These are phyloP conservation scores for Tonatia bakeri DNA, from an alignment of 2,113 vertebrate genomes.

Conservation along the genomic window DNA sequence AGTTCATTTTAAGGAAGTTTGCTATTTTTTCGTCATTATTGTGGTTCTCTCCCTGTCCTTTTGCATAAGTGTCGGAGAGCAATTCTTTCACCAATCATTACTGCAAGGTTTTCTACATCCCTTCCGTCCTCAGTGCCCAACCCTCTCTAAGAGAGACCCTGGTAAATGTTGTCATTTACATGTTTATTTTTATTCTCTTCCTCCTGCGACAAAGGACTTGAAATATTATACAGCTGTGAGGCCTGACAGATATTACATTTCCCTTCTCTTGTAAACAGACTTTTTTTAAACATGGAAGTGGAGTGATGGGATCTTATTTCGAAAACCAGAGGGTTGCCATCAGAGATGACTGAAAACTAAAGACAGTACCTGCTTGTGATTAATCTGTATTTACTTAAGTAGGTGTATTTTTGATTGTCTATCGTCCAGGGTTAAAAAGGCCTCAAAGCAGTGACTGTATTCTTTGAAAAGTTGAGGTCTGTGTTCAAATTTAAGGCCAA, in stretches of 20 bases:
- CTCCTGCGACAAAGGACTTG: neutral
- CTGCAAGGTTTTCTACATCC: neutral
- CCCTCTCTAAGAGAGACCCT: neutral
- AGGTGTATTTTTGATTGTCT: slow-evolving; percentile 1
- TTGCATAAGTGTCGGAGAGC: neutral
- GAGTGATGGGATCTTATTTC: neutral
- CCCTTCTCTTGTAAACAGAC: neutral
- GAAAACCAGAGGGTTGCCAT: neutral
- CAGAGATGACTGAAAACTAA: slow-evolving; percentile 43
- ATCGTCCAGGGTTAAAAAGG: neutral
- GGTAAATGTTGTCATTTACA: neutral
- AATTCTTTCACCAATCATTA: neutral
- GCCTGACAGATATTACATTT: neutral
- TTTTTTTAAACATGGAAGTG: neutral
- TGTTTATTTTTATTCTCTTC: neutral
- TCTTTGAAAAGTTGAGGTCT: neutral
- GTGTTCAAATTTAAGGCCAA: neutral
- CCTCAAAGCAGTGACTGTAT: neutral
- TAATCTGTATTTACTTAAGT: slow-evolving; percentile 22
- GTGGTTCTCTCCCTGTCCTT: neutral
- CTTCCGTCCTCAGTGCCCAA: neutral
- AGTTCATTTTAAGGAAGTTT: neutral
- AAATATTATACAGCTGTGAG: neutral
- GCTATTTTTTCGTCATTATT: neutral
- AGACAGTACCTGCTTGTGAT: neutral